Conservation (phyloP, 2,113 vertebrate species). For the Dicentrarchus labrax region DNA sequence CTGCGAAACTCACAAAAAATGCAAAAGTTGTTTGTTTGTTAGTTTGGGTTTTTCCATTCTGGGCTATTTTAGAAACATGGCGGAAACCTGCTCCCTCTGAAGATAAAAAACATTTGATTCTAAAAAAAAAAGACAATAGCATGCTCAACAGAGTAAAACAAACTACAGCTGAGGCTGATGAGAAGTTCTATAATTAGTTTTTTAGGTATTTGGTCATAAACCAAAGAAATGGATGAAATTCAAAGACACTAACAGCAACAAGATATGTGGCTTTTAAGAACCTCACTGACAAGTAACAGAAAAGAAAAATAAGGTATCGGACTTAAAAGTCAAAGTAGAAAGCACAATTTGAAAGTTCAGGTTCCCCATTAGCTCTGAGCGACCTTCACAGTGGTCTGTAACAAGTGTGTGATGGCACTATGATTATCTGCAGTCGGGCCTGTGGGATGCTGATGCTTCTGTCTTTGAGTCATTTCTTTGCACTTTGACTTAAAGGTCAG, state of each 20-base stretch:
- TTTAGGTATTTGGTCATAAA: background rate
- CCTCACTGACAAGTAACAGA: background rate
- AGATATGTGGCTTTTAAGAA: background rate
- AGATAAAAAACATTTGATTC: too few relatives aligned
- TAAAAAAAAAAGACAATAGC: background rate
- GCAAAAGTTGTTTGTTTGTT: too few relatives aligned
- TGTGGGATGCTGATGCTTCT: constrained; percentile 3
- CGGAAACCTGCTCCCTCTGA: too few relatives aligned
- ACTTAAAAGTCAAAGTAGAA: constrained; percentile 4
- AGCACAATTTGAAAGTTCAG: constrained; percentile 12
- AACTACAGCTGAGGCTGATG: background rate
- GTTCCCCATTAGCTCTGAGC: constrained; percentile 7
- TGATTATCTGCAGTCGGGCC: background rate
- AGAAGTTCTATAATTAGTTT: background rate
- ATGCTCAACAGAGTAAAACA: background rate
- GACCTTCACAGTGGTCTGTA: constrained; percentile 24
- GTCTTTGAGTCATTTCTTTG: constrained; percentile 36
- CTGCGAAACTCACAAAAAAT: too few relatives aligned
- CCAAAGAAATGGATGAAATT: background rate
- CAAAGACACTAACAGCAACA: background rate
- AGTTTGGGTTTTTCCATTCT: too few relatives aligned
- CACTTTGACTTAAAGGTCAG: constrained; percentile 54
- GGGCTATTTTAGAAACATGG: too few relatives aligned
- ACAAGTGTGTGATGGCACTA: constrained; percentile 1
- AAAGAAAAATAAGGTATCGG: background rate